Base-by-base conservation (phyloP, 2,888 invertebrate genomes). In the Sarcophaga carnaria region DNA sequence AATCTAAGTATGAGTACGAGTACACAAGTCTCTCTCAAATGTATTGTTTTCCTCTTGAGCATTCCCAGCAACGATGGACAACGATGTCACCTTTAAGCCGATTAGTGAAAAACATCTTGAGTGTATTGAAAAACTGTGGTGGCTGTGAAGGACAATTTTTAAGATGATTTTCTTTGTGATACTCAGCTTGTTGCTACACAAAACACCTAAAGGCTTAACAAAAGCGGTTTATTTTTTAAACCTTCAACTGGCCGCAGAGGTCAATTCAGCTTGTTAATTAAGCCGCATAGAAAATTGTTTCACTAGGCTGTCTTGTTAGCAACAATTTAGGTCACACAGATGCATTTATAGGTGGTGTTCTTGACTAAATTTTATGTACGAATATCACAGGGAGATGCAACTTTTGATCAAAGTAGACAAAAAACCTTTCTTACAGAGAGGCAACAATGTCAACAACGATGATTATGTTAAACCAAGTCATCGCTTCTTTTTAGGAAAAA, bases 51-150 rank as follows among this genome's bases (percentile, higher is more conserved):
- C 20, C 75, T 10, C 27, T 22, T 10, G 17, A 1, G 12, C 59
- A 66, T 67, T n/a, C 22, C 22, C 17, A 71, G 20, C 77, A 37
- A 37, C 37, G 66, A 72, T n/a, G 74, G 47, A 78, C 77, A 75
- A 80, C 75, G 78, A 64, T 85, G 77, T 74, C 85, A 81, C 81
- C 81, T 78, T 64, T 85, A 85, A 78, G 74, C 74, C 81, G 78
- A 78, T 85, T 85, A 78, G 67, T 17, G 69, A 59, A 72, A 71
- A 74, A 85, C 78, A 78, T 70, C 69, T 69, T 75, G 47, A 75
- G 45, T 75, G 37, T 67, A 60, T 47, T 2, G 6, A 45, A 80
- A 74, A 67, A 49, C 4, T 69, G 14, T 72, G 37, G 20, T 25
- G 25, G 8, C 25, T 20, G 12, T 22, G 63, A 25, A 75, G 63